Evolutionary conservation across 2,888 invertebrate species (phyloP), one percentile per base, ranked within the genome.

Genomic region (Carpatolechia fugitivella): DNA sequence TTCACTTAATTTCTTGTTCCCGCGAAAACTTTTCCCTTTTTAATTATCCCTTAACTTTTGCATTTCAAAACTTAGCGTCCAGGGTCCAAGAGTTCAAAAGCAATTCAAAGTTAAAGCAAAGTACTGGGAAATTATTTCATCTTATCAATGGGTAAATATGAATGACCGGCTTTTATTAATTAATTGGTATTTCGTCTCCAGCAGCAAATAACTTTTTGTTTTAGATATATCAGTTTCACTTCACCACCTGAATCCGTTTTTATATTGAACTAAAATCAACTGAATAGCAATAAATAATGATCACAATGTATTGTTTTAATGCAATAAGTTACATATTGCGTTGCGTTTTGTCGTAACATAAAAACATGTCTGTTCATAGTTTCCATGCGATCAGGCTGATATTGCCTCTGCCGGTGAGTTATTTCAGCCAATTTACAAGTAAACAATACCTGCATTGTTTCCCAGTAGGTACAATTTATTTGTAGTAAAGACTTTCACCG

Each of bases 401-500:
- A 47, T 47, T 30, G 47, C 7, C 14, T 33, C n/a, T n/a, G 58
- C 65, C 67, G 65, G 68, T 72, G 69, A 83, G 78, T 81, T 79
- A 78, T 80, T 76, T 74, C 72, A 74, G 74, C 69, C 77, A 85
- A 79, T 86, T 84, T 81, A 76, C 74, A 71, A 77, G 60, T 64
- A 73, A 85, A 88, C 89, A 88, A 88, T 86, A 79, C 83, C 70
- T 75, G 78, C 83, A 86, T 89, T 89, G 88, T 89, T 85, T 83
- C 70, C 70, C 63, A 70, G 74, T 24, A 6, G 24, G 65, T 70
- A 69, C 76, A 73, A 82, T 83, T 82, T 85, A 81, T 85, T 84
- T 82, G 73, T 76, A 69, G 24, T 24, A 6, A 24, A 24, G 73
- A 66, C 70, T 87, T 87, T 82, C 83, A 78, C 83, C 77, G 70